Evolutionary conservation across 92 coral and sea anemone genomes (phyloP), one percentile per base, ranked within the genome.

Genomic region (Epizoanthus rinbou): DNA sequence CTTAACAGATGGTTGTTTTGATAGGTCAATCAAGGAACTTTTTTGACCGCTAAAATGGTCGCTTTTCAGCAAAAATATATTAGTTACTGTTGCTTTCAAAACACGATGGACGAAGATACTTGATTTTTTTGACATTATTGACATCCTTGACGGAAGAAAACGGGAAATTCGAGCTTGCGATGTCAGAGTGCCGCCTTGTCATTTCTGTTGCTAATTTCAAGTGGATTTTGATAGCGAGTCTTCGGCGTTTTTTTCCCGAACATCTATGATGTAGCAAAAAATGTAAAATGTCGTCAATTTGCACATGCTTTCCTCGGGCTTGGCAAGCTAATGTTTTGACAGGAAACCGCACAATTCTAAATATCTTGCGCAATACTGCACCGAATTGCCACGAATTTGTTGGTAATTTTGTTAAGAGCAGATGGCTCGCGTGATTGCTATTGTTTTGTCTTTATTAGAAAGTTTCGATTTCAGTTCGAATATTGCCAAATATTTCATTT

Each of bases 1-100:
- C 81, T 63, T 25, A 80, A 85, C 89, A 74, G 86, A 85, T 80
- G 82, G 84, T 50, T 68, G 65, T 25, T 76, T 56, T 43, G 79
- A 79, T 79, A 85, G 82, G 70, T 54, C 75, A 41, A 59, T 70
- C 85, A 56, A 84, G 15, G 57, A 41, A 62, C 43, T n/a, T 74
- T 74, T 74, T 62, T 45, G n/a, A 10, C 56, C 41, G 28, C 3
- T 6, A 56, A 23, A 28, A 57, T 56, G 80, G 54, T 74, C 33
- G 25, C 50, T 56, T 54, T 56, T 56, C 1, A 7, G 10, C 15
- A 56, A 54, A 72, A 56, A 74, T 56, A 56, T 18, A 14, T 15
- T 43, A n/a, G 65, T 74, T 74, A 74, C 64, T 28, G 17, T 33
- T 66, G 54, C 18, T 9, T 33, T 65, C 24, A 10, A 18, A 65